Evolutionary conservation across 2,113 vertebrate genomes (phyloP), one percentile per base, ranked within the genome.

Genomic region (Sceloporus undulatus): DNA sequence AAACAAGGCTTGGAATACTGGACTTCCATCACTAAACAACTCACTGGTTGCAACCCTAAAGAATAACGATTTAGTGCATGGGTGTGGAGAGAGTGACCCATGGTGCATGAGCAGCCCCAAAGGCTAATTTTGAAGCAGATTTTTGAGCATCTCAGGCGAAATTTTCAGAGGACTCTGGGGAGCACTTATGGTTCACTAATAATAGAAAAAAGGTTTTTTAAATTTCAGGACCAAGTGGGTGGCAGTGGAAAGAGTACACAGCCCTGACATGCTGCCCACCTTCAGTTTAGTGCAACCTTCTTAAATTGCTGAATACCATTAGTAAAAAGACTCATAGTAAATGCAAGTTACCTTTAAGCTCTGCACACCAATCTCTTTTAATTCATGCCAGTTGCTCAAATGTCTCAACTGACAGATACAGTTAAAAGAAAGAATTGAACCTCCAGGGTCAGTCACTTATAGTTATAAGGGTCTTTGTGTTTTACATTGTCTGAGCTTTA

Each of bases 301-400:
- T 87, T 88, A 85, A 91, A 90, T 85, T 91, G 89, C 92, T 94
- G 79, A 85, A 75, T 84, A 89, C 90, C 62, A 19, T 87, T 52
- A 93, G 92, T 85, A 90, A 86, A 81, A 65, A 87, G 8, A 84
- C 89, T 95, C 87, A 91, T 92, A 91, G 74, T 66, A 48, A 52
- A 76, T 65, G 84, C 81, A 84, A 92, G 10, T 93, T 66, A 94
- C 89, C 87, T 88, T 54, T 73, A 52, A n/a, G 52, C 86, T 91
- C 48, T 70, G 85, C 91, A 92, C 59, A 89, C 54, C 93, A 90
- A 77, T 87, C 91, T 92, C 89, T 92, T 77, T 92, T 95, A 93
- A 95, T 96, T 94, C 94, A 89, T 52, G 94, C 94, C 87, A 71
- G 79, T 80, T 79, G 93, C 71, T 85, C 81, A 89, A 75, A 71